These are phyloP conservation scores for Hipparchia sbordonii DNA, from an alignment of 2,888 invertebrate species.

Conservation along the genomic window DNA sequence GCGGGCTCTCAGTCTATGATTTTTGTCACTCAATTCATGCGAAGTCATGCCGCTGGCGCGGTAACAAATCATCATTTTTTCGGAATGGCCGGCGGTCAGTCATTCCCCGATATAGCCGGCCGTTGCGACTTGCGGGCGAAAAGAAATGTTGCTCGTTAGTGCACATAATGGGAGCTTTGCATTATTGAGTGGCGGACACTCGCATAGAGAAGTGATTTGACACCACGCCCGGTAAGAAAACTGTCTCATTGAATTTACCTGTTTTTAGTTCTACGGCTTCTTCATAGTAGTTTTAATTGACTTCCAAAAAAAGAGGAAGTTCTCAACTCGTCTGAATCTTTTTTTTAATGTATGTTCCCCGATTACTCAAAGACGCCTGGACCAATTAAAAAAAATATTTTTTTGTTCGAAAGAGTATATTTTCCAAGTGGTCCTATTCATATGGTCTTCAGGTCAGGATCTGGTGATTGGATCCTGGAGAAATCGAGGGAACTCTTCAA, in stretches of 20 bases:
- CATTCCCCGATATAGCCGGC: constrained; percentile 61
- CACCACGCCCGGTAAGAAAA: constrained; percentile 29
- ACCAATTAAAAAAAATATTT: too few species aligned
- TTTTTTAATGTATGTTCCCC: too few species aligned
- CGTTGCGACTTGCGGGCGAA: constrained; percentile 47
- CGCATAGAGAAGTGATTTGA: constrained; percentile 48
- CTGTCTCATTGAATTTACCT: constrained; percentile 23
- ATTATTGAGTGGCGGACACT: constrained; percentile 63
- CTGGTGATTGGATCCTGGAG: too few species aligned
- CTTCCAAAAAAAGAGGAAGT: too few species aligned
- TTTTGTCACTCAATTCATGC: constrained; percentile 77
- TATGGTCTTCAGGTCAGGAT: too few species aligned
- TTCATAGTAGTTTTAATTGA: too few species aligned
- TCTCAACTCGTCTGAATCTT: too few species aligned
- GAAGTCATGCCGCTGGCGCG: constrained; percentile 61
- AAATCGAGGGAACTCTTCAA: too few species aligned
- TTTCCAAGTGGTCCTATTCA: too few species aligned
- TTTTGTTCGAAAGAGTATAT: too few species aligned
- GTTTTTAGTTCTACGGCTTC: neutral
- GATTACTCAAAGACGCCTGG: too few species aligned
- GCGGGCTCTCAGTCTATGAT: constrained; percentile 42
- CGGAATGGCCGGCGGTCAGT: constrained; percentile 55
- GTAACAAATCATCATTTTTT: constrained; percentile 80
- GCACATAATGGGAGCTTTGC: constrained; percentile 70
- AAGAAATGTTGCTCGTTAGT: constrained; percentile 76